phyloP scores from a whole-genome alignment of 2,113 vertebrate genomes.

The Circaetus gallicus region DNA sequence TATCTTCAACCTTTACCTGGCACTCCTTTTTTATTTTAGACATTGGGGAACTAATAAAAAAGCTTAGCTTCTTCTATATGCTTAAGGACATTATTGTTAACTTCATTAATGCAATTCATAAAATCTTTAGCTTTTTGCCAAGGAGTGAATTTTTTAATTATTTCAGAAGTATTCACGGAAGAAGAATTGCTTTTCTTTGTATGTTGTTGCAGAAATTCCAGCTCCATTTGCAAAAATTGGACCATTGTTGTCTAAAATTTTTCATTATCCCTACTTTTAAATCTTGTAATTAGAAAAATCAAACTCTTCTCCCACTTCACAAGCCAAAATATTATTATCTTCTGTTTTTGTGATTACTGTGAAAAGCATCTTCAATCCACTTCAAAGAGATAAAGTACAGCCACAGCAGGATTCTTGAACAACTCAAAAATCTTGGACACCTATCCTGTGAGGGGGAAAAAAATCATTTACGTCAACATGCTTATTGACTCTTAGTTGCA shows the following conservation, averaged over 20 bases:
- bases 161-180: not conserved
- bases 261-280: not conserved
- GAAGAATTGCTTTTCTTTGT: not conserved
- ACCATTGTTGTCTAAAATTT: not conserved
- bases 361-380: not conserved
- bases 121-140: not conserved
- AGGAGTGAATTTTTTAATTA: not conserved
- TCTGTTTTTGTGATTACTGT: not conserved
- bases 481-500: not conserved
- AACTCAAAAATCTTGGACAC: not conserved
- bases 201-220: not conserved
- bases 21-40: not conserved
- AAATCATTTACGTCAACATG: fast-evolving
- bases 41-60: not conserved
- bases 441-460: not conserved
- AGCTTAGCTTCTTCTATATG: not conserved
- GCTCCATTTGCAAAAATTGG: not conserved
- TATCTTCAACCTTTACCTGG: not conserved
- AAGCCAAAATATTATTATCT: not conserved
- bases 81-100: not conserved
- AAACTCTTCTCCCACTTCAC: not conserved
- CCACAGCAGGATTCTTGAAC: not conserved
- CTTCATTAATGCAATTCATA: not conserved
- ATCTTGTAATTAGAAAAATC: not conserved
- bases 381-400: not conserved